These are phyloP conservation scores for Steinernema khuongi DNA, from an alignment of 1,140 invertebrate species.

Conservation along the genomic window DNA sequence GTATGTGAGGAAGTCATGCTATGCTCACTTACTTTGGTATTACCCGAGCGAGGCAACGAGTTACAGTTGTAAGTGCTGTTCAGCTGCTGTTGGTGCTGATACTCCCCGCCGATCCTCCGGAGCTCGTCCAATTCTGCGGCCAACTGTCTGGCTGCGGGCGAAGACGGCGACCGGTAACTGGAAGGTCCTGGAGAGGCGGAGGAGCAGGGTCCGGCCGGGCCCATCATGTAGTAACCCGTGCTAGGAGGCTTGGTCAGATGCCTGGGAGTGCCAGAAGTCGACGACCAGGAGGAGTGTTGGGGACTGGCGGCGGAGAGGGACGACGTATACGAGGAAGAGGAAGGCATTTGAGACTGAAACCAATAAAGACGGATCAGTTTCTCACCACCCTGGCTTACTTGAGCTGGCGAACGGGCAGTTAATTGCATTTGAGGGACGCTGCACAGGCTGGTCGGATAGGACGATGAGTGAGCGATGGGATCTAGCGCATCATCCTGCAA, in stretches of 20 bases:
- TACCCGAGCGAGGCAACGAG: slow-evolving; percentile 48
- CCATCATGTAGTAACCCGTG: slow-evolving; percentile 13
- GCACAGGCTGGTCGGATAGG: slow-evolving; percentile 51
- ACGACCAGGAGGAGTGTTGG: slow-evolving; percentile 30
- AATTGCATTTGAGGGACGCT: slow-evolving; percentile 24
- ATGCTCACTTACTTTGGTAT: slow-evolving; percentile 44
- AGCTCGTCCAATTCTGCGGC: slow-evolving; percentile 58
- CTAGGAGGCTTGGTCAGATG: slow-evolving; percentile 32
- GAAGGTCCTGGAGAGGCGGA: slow-evolving; percentile 17
- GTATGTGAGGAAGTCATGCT: slow-evolving; percentile 30
- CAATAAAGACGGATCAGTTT: not conserved
- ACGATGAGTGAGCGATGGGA: slow-evolving; percentile 54
- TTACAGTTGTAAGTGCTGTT: slow-evolving; percentile 39
- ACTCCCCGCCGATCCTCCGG: slow-evolving; percentile 39
- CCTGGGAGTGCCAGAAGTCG: slow-evolving; percentile 27
- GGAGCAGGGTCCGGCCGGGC: slow-evolving; percentile 17
- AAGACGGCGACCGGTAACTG: slow-evolving; percentile 46
- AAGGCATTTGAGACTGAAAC: slow-evolving; percentile 31
- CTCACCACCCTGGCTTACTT: slow-evolving; percentile 7
- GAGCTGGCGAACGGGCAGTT: not conserved
- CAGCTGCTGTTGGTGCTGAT: slow-evolving; percentile 21
- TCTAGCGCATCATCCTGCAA: slow-evolving; percentile 48
- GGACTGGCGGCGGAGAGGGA: slow-evolving; percentile 45
- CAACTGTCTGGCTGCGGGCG: slow-evolving; percentile 54
- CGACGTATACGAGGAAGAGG: slow-evolving; percentile 55